Percentiles rank a stretch among this genome's conserved stretches.
Conservation (phyloP, 2,797 vertebrate genomes). For the Sebastes nivosus region DNA sequence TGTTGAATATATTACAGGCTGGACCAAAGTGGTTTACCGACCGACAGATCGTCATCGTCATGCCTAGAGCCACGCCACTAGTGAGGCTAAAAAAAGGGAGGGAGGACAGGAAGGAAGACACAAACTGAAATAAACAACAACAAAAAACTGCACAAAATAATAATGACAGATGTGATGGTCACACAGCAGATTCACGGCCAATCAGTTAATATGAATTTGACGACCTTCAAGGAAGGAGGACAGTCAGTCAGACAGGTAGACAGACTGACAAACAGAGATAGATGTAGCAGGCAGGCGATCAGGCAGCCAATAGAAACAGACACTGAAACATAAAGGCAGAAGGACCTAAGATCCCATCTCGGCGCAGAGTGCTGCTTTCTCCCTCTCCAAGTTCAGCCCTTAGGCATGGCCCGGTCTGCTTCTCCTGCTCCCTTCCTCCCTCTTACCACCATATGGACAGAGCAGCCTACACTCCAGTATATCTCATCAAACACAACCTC, state of each 20-base stretch:
- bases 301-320: slow-evolving; percentile 46
- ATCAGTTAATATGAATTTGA: neutral
- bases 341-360: slow-evolving; percentile 62
- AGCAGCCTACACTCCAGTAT: slow-evolving; percentile 49
- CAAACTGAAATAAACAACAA: neutral
- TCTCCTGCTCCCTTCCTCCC: slow-evolving; percentile 67
- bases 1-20: neutral
- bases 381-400: slow-evolving; percentile 64
- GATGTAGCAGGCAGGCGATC: neutral
- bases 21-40: neutral
- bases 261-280: neutral
- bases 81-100: neutral
- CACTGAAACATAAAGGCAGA: slow-evolving; percentile 58
- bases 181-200: neutral
- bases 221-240: neutral
- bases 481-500: slow-evolving; percentile 55
- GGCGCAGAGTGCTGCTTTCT: slow-evolving; percentile 55
- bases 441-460: slow-evolving; percentile 76
- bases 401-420: slow-evolving; percentile 73
- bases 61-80: neutral
- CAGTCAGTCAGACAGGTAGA: slow-evolving; percentile 17
- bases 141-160: neutral
- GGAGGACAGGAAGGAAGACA: neutral
- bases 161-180: neutral
- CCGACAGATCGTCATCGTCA: neutral